phyloP scores from a whole-genome alignment of 2,797 vertebrate species.

The Chloroceryle amazona region DNA sequence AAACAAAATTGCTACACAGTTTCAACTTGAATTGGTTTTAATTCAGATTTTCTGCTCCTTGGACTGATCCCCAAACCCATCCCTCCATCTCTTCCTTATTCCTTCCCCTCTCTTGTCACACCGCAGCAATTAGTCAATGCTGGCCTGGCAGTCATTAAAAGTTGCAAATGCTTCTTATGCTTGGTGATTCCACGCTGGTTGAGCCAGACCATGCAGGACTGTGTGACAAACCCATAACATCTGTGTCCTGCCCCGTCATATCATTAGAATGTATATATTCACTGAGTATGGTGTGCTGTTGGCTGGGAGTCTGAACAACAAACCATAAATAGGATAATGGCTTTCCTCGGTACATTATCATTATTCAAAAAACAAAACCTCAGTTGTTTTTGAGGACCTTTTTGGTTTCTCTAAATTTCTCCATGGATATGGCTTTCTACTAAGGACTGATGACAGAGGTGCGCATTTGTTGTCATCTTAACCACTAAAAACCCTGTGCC shows the following conservation, averaged over 20 bases:
- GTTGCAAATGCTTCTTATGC: neutral
- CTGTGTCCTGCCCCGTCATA: conserved; percentile 26
- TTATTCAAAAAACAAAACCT: conserved; percentile 54
- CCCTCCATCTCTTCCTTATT: neutral
- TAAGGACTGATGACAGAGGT: conserved; percentile 59
- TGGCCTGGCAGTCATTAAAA: neutral
- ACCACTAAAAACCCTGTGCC: conserved; percentile 52
- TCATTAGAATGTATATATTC: conserved; percentile 60
- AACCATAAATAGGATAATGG: conserved; percentile 42
- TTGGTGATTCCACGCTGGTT: neutral
- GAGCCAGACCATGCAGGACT: neutral
- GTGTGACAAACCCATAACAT: conserved; percentile 49
- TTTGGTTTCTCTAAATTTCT: conserved; percentile 49
- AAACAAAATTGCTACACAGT: neutral
- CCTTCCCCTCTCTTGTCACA: neutral
- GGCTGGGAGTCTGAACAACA: conserved; percentile 62
- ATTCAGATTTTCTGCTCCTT: neutral
- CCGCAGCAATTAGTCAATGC: neutral
- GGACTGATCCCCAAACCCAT: neutral
- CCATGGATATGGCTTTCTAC: conserved; percentile 3
- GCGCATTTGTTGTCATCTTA: conserved; percentile 37
- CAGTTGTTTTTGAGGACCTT: conserved; percentile 36
- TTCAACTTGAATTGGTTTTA: neutral
- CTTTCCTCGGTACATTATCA: conserved; percentile 17
- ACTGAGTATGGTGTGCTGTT: neutral